Evolutionary conservation across 2,113 vertebrate genomes (phyloP), one percentile per base, ranked within the genome.

Genomic region (Engystomops pustulosus): DNA sequence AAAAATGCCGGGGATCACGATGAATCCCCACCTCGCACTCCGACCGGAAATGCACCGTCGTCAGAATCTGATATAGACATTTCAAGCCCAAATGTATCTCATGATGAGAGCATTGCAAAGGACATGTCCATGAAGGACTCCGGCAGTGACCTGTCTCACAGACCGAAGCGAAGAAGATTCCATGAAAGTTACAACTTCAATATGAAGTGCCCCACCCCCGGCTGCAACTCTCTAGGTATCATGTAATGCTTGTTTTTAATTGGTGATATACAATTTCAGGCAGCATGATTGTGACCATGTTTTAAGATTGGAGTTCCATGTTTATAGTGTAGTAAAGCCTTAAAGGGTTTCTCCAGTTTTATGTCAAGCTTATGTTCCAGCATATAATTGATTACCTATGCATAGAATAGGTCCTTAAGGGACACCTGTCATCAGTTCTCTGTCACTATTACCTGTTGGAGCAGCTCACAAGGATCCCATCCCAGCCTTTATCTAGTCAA

Each of bases 151-250:
- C 95, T 98, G 0, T 97, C 98, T 32, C 96, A 98, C 87, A 93
- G 98, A 23, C 98, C 98, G 67, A 99, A 99, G 85, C 96, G 98
- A 4, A 96, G 98, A 14, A 97, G 98, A 83, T 99, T 98, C 90
- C 98, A 99, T 0, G 98, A 99, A 88, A 99, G 98, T 87, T 99
- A 99, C 92, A 99, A 99, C 89, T 99, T 99, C 88, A 99, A 99
- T 89, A 99, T 99, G 97, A 99, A 99, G 85, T 99, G 98, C 86
- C 98, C 98, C 20, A 99, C 97, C 0, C 98, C 98, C 0, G 98
- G 98, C 23, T 99, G 98, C 89, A 99, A 99, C 89, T 99, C 98
- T 9, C 91, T 99, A 45, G 98, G 98, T 99, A 89, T 90, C 10
- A 4, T 65, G 17, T 17, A 2, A 11, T 32, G 14, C 10, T 65